Base-by-base conservation (phyloP, 1,140 invertebrate species). In the Nasonia vitripennis region DNA sequence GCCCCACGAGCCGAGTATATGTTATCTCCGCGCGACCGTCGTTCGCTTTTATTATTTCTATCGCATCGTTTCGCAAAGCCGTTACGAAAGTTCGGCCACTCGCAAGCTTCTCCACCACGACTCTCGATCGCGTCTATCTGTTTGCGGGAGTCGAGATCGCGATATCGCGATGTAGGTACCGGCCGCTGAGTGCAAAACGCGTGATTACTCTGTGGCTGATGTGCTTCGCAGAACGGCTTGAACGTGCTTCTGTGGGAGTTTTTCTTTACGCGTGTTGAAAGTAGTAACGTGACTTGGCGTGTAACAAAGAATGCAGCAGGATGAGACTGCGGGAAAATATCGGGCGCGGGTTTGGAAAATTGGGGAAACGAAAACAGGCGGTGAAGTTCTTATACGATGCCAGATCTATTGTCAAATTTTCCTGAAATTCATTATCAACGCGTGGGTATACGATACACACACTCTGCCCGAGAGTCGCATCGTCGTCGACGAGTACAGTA, bases 361-460 rank as follows among this genome's bases (percentile, higher is more conserved):
- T n/a, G 62, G 3, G 34, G 34, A 4, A 37, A 37, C 34, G 34
- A 37, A 37, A 37, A 37, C 34, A 37, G 34, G 5, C 34, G 34
- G 34, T 37, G 5, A 37, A 37, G 34, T 37, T 37, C 27, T 37
- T 37, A 37, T 37, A 37, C 34, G 5, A 37, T 37, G 5, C 34
- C 34, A 37, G 34, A 27, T 27, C 27, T 27, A 27, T 1, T 27
- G 27, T 27, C 27, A 27, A 27, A 27, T 27, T 27, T 27, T n/a
- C 71, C 51, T 37, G 81, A 88, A 87, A 88, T 87, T 84, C 86
- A 89, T 91, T 85, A 37, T 37, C 34, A 37, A 37, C 34, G 82
- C 78, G 88, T 37, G 34, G 3, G 34, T 37, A 37, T 37, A 37
- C 34, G 34, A 37, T 37, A 37, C 5, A 37, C 27, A 37, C 4